Base-by-base conservation (phyloP, 1,140 invertebrate genomes). In the Sycophaga agraensis region DNA sequence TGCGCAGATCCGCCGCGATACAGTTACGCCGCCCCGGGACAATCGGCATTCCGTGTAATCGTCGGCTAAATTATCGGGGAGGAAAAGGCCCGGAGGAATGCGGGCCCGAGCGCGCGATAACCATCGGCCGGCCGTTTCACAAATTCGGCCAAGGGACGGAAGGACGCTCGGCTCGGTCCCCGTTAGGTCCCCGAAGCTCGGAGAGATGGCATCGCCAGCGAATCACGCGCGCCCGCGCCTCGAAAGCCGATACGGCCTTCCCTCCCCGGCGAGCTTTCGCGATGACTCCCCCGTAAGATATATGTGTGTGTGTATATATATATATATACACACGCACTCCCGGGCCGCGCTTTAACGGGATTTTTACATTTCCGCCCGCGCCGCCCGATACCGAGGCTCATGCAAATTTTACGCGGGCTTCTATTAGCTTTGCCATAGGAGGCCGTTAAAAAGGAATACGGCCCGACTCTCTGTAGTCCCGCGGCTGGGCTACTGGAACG, bases 261-360 rank as follows among this genome's bases (percentile, higher is more conserved):
- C 12, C 24, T 22, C 4, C 37, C 9, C 17, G 1, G 40, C n/a
- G 14, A 40, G 24, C 24, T 31, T 40, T 40, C 24, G 45, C 43
- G n/a, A 49, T 58, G 56, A 58, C 49, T 58, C 49, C 39, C 56
- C 49, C 56, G 56, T 49, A n/a, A n/a, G n/a, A n/a, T n/a, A n/a
- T n/a, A n/a, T n/a, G n/a, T n/a, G n/a, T n/a, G n/a, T n/a, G n/a
- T n/a, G n/a, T n/a, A n/a, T n/a, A n/a, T n/a, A n/a, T n/a, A n/a
- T n/a, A n/a, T n/a, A n/a, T n/a, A n/a, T 50, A 35, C 35, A n/a
- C 48, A 17, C 17, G n/a, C 26, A 26, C 46, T 37, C 35, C 19
- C 19, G 12, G 43, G 34, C 43, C 48, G 37, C 26, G 17, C 35
- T 49, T 39, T 40, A 40, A 58, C 46, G 40, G 34, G 56, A 58